phyloP scores from a whole-genome alignment of 2,113 vertebrate genomes.

The Podiceps cristatus region DNA sequence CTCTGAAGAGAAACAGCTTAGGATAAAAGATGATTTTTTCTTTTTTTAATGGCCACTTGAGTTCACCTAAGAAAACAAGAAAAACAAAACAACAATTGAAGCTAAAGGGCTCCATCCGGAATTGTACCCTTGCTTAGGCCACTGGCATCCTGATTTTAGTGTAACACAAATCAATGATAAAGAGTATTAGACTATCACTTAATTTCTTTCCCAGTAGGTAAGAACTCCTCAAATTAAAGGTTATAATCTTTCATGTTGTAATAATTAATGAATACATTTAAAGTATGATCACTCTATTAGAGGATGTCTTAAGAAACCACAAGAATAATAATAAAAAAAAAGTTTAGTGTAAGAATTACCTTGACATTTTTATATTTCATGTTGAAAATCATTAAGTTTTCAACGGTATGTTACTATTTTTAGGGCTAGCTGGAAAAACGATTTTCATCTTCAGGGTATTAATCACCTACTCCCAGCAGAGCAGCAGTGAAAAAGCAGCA shows the following conservation, averaged over 20 bases:
- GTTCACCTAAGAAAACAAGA: not conserved
- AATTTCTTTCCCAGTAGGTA: not conserved
- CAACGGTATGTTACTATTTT: not conserved
- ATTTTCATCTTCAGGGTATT: not conserved
- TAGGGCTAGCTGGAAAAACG: not conserved
- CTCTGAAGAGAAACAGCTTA: not conserved
- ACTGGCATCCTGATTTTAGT: not conserved
- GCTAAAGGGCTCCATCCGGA: not conserved
- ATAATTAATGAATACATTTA: conserved; percentile 18
- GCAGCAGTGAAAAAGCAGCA: not conserved
- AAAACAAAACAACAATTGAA: not conserved
- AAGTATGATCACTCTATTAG: not conserved
- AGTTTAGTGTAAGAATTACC: not conserved
- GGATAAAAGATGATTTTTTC: not conserved
- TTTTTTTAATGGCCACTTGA: not conserved
- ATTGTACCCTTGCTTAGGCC: not conserved
- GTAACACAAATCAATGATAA: not conserved
- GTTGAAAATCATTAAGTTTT: not conserved
- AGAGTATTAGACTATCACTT: not conserved
- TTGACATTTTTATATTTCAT: not conserved
- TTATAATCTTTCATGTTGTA: not conserved
- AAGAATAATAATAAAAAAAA: not conserved
- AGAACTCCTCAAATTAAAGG: not conserved
- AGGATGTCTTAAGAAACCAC: not conserved
- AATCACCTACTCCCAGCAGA: not conserved